These are phyloP conservation scores for Yponomeuta plumbellus DNA, from an alignment of 2,888 invertebrate species.

Conservation along the genomic window DNA sequence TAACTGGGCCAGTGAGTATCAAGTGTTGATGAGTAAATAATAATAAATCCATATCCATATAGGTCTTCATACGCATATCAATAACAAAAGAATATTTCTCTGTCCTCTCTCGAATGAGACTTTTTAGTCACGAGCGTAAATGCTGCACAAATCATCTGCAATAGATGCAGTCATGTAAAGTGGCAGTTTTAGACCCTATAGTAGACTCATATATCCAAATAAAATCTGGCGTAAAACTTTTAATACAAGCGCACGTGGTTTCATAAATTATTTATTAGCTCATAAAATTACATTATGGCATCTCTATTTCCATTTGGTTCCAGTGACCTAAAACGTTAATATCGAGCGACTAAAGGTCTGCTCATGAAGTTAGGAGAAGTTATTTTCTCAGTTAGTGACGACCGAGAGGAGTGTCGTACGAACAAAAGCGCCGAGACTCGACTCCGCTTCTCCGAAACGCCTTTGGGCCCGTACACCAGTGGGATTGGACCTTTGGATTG, in stretches of 20 bases:
- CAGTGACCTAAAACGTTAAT: conserved; percentile 14
- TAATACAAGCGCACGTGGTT: too few species aligned
- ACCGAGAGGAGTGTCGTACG: conserved; percentile 20
- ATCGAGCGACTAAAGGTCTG: conserved; percentile 7
- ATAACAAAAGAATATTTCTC: too few species aligned
- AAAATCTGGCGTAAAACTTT: too few species aligned
- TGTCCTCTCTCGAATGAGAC: too few species aligned
- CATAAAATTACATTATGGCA: not conserved
- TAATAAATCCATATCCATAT: too few species aligned
- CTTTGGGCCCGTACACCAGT: not conserved
- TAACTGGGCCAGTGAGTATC: not conserved
- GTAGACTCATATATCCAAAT: too few species aligned
- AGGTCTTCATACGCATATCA: too few species aligned
- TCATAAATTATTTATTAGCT: not conserved
- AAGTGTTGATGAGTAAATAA: conserved; percentile 2
- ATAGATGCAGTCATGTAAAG: too few species aligned
- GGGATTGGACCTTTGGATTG: not conserved
- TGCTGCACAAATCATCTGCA: too few species aligned
- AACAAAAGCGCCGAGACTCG: conserved; percentile 34
- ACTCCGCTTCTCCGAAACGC: conserved; percentile 8
- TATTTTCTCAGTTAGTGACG: conserved; percentile 17
- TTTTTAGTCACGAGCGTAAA: too few species aligned
- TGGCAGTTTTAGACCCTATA: too few species aligned
- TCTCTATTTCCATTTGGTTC: not conserved
- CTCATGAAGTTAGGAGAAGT: conserved; percentile 14